phyloP scores from a whole-genome alignment of 2,113 vertebrate species.

The Chaenocephalus aceratus region DNA sequence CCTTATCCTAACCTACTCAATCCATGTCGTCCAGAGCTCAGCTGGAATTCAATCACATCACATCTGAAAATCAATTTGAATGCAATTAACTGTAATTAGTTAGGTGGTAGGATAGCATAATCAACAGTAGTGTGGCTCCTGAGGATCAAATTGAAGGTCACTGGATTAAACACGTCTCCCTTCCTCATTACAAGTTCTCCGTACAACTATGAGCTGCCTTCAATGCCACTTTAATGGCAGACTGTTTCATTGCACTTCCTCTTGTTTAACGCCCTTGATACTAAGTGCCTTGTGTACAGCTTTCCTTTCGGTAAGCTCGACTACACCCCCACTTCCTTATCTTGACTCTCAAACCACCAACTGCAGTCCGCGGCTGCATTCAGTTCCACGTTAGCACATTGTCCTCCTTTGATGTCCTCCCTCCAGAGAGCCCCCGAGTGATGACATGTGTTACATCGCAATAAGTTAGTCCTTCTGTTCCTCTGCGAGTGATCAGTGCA shows the following conservation, averaged over 20 bases:
- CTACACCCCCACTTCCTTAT: slow-evolving; percentile 53
- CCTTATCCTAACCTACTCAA: background rate
- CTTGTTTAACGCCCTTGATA: slow-evolving; percentile 34
- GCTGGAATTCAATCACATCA: slow-evolving; percentile 6
- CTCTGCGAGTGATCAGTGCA: slow-evolving; percentile 15
- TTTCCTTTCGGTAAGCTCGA: slow-evolving; percentile 18
- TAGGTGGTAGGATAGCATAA: slow-evolving; percentile 2
- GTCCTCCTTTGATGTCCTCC: slow-evolving; percentile 70
- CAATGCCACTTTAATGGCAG: background rate
- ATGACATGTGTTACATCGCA: slow-evolving; percentile 38
- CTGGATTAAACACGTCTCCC: slow-evolving; percentile 2
- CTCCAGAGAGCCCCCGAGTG: slow-evolving; percentile 54
- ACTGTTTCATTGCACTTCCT: background rate
- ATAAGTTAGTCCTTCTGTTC: slow-evolving; percentile 29
- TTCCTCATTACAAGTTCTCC: slow-evolving; percentile 9
- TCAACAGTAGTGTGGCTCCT: slow-evolving; percentile 24
- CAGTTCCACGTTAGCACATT: slow-evolving; percentile 64
- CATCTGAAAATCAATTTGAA: slow-evolving; percentile 35
- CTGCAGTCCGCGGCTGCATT: slow-evolving; percentile 48
- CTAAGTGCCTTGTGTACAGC: slow-evolving; percentile 35
- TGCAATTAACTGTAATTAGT: slow-evolving; percentile 48
- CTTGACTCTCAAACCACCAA: slow-evolving; percentile 57
- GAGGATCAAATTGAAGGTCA: slow-evolving; percentile 38
- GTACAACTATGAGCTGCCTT: background rate
- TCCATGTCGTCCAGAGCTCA: slow-evolving; percentile 5